Conservation (phyloP, 2,797 vertebrate species). For the Stomatorhinus walkeri region DNA sequence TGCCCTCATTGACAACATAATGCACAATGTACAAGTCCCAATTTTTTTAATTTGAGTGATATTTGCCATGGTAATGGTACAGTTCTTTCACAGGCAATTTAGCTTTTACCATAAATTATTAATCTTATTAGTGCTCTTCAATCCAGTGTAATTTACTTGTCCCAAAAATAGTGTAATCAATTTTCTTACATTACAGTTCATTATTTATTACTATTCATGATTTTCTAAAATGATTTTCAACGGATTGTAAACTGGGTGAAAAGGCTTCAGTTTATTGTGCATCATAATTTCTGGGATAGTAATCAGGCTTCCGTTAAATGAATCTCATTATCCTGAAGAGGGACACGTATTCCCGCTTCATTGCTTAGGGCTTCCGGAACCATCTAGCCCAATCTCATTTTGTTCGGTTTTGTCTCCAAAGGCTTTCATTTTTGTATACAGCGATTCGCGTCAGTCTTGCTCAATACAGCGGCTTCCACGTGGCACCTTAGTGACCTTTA, state of each 20-base stretch:
- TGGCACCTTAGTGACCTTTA: background rate
- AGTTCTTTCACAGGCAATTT: background rate
- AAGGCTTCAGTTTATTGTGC: slow-evolving; percentile 3
- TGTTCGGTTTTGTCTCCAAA: background rate
- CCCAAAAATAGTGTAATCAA: background rate
- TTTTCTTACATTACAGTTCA: background rate
- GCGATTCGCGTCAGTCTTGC: background rate
- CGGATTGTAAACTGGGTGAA: background rate
- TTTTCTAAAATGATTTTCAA: slow-evolving; percentile 6
- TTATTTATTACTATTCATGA: slow-evolving; percentile 2
- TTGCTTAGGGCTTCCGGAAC: background rate
- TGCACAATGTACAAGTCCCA: background rate
- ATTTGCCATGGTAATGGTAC: background rate
- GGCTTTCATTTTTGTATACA: background rate
- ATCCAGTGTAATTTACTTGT: background rate
- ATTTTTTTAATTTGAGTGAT: slow-evolving; percentile 13
- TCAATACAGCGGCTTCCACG: background rate
- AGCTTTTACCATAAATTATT: background rate
- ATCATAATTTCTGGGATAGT: background rate
- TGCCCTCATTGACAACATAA: background rate
- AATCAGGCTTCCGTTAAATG: background rate
- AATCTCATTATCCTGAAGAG: slow-evolving; percentile 13
- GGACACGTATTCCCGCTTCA: background rate
- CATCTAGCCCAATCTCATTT: background rate
- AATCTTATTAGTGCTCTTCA: slow-evolving; percentile 6